A percentile compares a stretch with the other conserved stretches of the same genome.
Evolutionary conservation across 2,888 invertebrate genomes (phyloP).

Genomic region (Metellina segmentata): DNA sequence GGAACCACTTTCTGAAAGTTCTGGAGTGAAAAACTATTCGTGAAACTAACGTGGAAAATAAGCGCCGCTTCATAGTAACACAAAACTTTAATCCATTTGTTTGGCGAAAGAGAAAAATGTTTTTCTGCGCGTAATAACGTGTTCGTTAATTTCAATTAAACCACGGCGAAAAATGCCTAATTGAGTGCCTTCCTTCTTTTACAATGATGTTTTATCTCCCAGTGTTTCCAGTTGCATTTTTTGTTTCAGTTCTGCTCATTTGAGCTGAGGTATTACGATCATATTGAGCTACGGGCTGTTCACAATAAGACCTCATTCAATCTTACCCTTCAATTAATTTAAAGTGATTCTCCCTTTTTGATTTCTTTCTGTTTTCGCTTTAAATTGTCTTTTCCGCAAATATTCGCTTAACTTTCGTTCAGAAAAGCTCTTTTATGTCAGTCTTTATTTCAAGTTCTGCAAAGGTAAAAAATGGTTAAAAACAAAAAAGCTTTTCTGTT

Average conservation of each 20-base stretch:
- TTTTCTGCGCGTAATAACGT: not conserved
- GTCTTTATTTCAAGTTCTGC: not conserved
- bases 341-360: not conserved
- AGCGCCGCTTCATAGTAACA: not conserved
- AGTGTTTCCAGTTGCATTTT: not conserved
- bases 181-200: not conserved
- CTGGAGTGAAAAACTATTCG: not conserved
- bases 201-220: not conserved
- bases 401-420: not conserved
- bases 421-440: not conserved
- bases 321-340: not conserved
- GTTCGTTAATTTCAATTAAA: slow-evolving; percentile 40
- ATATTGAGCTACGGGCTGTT: not conserved
- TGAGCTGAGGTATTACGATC: not conserved
- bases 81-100: slow-evolving; percentile 7
- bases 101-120: not conserved
- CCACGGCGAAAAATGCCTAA: not conserved
- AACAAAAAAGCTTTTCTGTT: slow-evolving; percentile 13
- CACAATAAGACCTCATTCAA: not conserved
- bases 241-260: not conserved
- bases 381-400: not conserved
- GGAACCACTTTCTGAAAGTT: not conserved
- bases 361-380: not conserved
- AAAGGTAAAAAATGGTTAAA: not conserved
- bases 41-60: not conserved